Evolutionary conservation across 2,888 invertebrate genomes (phyloP).

Genomic region (Pediacus dermestoides): DNA sequence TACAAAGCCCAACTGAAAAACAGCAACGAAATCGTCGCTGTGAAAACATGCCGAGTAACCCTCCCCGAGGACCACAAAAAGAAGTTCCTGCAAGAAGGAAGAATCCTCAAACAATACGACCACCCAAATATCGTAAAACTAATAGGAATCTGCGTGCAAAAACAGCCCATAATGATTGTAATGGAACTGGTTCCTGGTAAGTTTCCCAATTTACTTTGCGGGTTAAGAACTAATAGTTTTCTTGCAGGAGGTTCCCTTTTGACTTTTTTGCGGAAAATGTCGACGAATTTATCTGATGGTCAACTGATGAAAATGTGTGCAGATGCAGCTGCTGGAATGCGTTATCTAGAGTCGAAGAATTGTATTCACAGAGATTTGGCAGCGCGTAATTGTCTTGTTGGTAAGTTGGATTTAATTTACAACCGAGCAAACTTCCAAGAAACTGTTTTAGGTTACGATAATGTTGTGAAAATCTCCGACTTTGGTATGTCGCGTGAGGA

Average conservation of each 20-base stretch:
- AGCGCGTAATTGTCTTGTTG: conserved; percentile 88
- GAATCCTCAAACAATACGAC: conserved; percentile 94
- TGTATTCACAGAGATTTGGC: conserved; percentile 96
- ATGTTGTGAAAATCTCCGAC: conserved; percentile 93
- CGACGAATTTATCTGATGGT: conserved; percentile 58
- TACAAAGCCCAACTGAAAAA: conserved; percentile 85
- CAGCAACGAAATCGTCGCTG: conserved; percentile 84
- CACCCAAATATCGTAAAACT: conserved; percentile 95
- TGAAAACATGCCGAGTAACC: conserved; percentile 92
- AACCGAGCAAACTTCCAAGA: no score
- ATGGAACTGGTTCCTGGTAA: conserved; percentile 93
- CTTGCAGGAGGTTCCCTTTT: conserved; percentile 80
- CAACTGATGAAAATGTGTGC: conserved; percentile 84
- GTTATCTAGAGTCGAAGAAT: conserved; percentile 91
- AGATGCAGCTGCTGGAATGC: conserved; percentile 93
- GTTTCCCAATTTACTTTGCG: conserved; percentile 11
- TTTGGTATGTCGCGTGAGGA: conserved; percentile 98
- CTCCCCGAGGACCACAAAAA: conserved; percentile 90
- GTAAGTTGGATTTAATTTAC: conserved; percentile 44
- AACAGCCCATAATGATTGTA: conserved; percentile 98
- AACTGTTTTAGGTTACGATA: conserved; percentile 64
- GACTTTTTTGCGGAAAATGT: conserved; percentile 80
- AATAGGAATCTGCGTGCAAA: conserved; percentile 96
- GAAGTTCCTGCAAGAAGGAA: conserved; percentile 92
- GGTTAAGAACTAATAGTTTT: not conserved